Evolutionary conservation across 2,888 invertebrate species (phyloP), one percentile per base, ranked within the genome.

Genomic region (Aphodius sticticus): DNA sequence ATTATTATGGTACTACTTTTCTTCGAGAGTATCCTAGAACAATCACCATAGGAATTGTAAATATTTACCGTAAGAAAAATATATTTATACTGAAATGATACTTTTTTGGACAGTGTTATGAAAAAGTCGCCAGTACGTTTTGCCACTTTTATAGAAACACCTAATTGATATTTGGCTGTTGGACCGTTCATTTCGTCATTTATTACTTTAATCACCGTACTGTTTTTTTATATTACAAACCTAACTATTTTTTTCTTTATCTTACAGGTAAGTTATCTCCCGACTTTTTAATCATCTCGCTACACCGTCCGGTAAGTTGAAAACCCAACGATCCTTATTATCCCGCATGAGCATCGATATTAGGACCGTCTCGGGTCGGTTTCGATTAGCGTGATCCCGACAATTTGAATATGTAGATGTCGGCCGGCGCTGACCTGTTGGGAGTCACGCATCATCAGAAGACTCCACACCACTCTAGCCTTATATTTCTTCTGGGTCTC

Each of bases 361-460:
- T 74, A 35, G 35, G 12, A 9, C 35, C 74, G 36, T 74, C 74
- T 37, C 36, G n/a, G 74, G 35, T 53, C 74, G n/a, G 37, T 74
- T 74, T 36, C 74, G 35, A 26, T 74, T 36, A 74, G 37, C 74
- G 74, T 74, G 35, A 74, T 74, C 74, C 74, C 26, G 35, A 12
- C 53, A 53, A 53, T 53, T 53, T 53, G 53, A 53, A 53, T 53
- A 53, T 53, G 53, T 53, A 53, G 53, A 53, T 74, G 36, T 74
- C 14, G 74, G 35, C n/a, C 37, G n/a, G 36, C 36, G 71, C 16
- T 16, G 71, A 71, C 36, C n/a, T 12, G 74, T 35, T 36, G 74
- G 37, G 6, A 35, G 35, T 35, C 15, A 74, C 37, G 26, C 74
- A 74, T 16, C 74, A 70, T 37, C 36, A 15, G 74, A 35, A 35